Evolutionary conservation across 2,888 invertebrate genomes (phyloP).

Genomic region (Belgica antarctica): DNA sequence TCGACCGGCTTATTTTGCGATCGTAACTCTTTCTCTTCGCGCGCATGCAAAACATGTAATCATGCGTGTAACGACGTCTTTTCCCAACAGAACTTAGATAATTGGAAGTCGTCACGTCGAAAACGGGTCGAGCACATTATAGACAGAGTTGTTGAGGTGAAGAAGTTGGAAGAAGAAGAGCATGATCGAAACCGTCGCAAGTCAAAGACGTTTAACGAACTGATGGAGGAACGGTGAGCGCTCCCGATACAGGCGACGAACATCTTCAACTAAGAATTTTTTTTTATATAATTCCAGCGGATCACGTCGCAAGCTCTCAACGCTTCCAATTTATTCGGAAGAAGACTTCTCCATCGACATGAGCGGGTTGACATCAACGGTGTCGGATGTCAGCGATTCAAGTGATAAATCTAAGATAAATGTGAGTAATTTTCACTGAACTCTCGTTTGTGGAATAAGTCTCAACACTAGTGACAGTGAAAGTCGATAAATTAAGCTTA

Average conservation of each 20-base stretch:
- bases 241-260: too few species aligned
- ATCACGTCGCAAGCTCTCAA: constrained; percentile 61
- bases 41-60: constrained; percentile 46
- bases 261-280: too few species aligned
- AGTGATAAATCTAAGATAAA: constrained; percentile 46
- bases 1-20: neutral
- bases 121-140: constrained; percentile 89
- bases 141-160: constrained; percentile 84
- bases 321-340: constrained; percentile 70
- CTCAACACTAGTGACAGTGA: neutral
- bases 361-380: constrained; percentile 62
- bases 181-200: constrained; percentile 69
- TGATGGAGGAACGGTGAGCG: constrained; percentile 81
- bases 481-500: neutral
- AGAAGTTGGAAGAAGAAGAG: constrained; percentile 79
- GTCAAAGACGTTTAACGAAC: constrained; percentile 92
- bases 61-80: constrained; percentile 1
- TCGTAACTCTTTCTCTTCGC: neutral
- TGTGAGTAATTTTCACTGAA: constrained; percentile 60
- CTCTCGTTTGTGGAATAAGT: neutral
- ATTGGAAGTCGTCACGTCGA: constrained; percentile 90
- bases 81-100: constrained; percentile 91
- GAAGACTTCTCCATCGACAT: constrained; percentile 76
- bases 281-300: constrained; percentile 50
- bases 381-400: neutral